Percentiles rank a stretch among this genome's conserved stretches.
Evolutionary conservation across 1,140 invertebrate genomes (phyloP).

Genomic region (Cyclina sinensis): DNA sequence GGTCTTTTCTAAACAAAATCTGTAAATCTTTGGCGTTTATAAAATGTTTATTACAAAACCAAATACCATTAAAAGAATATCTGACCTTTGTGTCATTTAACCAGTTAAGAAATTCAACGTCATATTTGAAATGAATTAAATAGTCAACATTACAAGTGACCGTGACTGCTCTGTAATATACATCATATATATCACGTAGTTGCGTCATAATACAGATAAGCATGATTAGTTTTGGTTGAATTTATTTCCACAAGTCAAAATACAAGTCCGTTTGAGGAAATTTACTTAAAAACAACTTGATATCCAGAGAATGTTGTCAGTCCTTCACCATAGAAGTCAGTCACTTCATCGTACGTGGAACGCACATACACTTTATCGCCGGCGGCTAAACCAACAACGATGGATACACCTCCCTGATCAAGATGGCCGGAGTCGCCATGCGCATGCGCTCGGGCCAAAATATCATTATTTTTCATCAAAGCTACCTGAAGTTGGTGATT

Average conservation of each 20-base stretch:
- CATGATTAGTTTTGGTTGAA: neutral
- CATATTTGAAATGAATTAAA: too few relatives aligned
- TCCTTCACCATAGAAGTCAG: neutral
- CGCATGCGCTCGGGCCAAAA: conserved; percentile 27
- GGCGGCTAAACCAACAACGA: neutral
- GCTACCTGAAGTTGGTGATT: conserved; percentile 20
- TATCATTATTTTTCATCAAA: conserved; percentile 13
- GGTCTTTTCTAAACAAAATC: too few relatives aligned
- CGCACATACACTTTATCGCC: neutral
- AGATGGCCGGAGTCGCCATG: conserved; percentile 36
- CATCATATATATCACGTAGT: too few relatives aligned
- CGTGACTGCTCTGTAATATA: too few relatives aligned
- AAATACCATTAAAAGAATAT: too few relatives aligned
- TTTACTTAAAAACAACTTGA: conserved; percentile 15
- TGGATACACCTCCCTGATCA: conserved; percentile 12
- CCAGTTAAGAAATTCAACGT: too few relatives aligned
- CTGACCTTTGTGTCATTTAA: too few relatives aligned
- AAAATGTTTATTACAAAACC: too few relatives aligned
- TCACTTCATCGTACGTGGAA: neutral
- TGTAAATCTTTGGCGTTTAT: too few relatives aligned
- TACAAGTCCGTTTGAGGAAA: neutral
- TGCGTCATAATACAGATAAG: too few relatives aligned
- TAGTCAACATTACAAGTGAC: too few relatives aligned
- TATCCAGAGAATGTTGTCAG: conserved; percentile 14
- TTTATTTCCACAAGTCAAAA: too few relatives aligned